Conservation (phyloP, 2,113 vertebrate genomes). For the Channa maculata region DNA sequence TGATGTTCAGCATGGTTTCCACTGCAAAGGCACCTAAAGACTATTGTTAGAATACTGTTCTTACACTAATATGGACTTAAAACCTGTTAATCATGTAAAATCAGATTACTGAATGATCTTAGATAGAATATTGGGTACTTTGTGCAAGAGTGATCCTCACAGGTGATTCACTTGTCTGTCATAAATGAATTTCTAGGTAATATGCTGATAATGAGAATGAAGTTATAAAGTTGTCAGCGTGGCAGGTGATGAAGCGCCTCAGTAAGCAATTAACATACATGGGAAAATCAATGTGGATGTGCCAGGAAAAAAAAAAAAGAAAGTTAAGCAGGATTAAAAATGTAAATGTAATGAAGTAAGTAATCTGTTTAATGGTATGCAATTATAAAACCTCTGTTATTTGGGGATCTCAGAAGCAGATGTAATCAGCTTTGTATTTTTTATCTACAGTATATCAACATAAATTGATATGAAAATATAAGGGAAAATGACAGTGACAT, state of each 20-base stretch:
- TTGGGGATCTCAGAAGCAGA: slow-evolving; percentile 12
- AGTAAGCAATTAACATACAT: slow-evolving; percentile 54
- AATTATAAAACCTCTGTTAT: slow-evolving; percentile 19
- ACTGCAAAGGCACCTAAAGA: too few species aligned
- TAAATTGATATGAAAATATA: background rate
- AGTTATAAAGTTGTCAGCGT: slow-evolving; percentile 55
- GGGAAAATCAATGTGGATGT: slow-evolving; percentile 39
- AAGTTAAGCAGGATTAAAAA: slow-evolving; percentile 29
- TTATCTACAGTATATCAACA: too few species aligned
- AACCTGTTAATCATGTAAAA: slow-evolving; percentile 47
- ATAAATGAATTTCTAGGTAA: slow-evolving; percentile 66
- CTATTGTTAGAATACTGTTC: slow-evolving; percentile 42
- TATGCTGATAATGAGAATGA: slow-evolving; percentile 58
- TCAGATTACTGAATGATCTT: slow-evolving; percentile 50
- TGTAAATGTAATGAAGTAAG: slow-evolving; percentile 41
- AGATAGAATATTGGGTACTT: slow-evolving; percentile 60
- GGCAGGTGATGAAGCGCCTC: slow-evolving; percentile 58
- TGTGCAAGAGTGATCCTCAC: slow-evolving; percentile 54
- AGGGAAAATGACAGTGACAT: background rate
- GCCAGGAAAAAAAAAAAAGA: background rate
- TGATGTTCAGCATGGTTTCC: too few species aligned
- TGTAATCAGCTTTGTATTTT: background rate
- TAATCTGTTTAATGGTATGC: slow-evolving; percentile 8
- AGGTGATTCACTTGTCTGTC: slow-evolving; percentile 58
- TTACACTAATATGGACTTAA: slow-evolving; percentile 16